These are phyloP conservation scores for Pelochelys cantorii DNA, from an alignment of 2,797 vertebrate species.

Conservation along the genomic window DNA sequence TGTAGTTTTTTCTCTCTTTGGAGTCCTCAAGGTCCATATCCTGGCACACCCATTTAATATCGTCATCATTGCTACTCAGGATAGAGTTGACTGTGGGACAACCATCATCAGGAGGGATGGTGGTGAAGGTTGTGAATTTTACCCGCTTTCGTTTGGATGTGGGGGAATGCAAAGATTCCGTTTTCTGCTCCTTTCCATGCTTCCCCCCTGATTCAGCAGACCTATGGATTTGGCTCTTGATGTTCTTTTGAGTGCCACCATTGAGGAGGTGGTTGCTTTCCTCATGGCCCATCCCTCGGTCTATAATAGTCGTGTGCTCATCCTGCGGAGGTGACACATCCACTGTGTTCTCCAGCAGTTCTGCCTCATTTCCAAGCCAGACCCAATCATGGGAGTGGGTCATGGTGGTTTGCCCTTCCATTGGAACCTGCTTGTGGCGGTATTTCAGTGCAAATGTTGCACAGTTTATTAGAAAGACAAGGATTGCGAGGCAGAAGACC, in stretches of 20 bases:
- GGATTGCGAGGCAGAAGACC: slow-evolving; percentile 96
- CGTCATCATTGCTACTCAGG: slow-evolving; percentile 84
- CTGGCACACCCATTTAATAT: slow-evolving; percentile 94
- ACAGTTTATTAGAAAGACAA: slow-evolving; percentile 97
- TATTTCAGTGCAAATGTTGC: slow-evolving; percentile 94
- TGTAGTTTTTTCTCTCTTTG: slow-evolving; percentile 88
- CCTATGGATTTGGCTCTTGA: slow-evolving; percentile 85
- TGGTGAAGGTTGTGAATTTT: slow-evolving; percentile 94
- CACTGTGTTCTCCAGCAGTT: slow-evolving; percentile 88
- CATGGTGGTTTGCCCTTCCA: slow-evolving; percentile 89
- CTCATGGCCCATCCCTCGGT: slow-evolving; percentile 80
- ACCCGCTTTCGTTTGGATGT: slow-evolving; percentile 94
- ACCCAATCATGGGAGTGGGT: slow-evolving; percentile 98
- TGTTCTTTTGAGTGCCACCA: slow-evolving; percentile 82
- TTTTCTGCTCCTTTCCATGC: slow-evolving; percentile 83
- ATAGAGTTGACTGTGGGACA: slow-evolving; percentile 87
- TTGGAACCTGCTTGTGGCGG: slow-evolving; percentile 92
- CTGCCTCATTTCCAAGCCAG: slow-evolving; percentile 94
- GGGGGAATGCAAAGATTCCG: slow-evolving; percentile 89
- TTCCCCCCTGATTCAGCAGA: slow-evolving; percentile 74
- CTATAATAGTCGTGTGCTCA: slow-evolving; percentile 90
- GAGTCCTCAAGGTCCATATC: slow-evolving; percentile 88
- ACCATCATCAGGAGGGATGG: slow-evolving; percentile 86
- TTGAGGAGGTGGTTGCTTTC: slow-evolving; percentile 89
- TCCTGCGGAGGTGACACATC: slow-evolving; percentile 86